Percentiles rank a stretch among this genome's conserved stretches.
Conservation (phyloP, 2,113 vertebrate species). For the Channa argus region DNA sequence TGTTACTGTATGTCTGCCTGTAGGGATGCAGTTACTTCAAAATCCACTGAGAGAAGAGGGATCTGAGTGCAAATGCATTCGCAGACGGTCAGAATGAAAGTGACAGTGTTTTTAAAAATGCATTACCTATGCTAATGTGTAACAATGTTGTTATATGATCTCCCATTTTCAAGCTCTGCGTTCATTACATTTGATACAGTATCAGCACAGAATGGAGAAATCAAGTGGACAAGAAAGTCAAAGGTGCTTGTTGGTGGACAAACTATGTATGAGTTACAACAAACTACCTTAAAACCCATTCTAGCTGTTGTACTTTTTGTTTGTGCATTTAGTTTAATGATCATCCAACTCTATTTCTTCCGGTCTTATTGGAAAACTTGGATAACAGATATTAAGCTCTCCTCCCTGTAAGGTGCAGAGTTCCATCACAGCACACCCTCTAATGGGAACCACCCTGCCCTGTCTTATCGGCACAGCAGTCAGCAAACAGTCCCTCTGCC, state of each 20-base stretch:
- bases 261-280: background rate
- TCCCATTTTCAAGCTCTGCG: background rate
- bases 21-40: constrained; percentile 29
- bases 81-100: background rate
- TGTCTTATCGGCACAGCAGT: constrained; percentile 33
- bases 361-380: background rate
- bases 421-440: constrained; percentile 8
- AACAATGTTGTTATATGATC: background rate
- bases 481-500: constrained; percentile 43
- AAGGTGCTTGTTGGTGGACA: too few relatives aligned
- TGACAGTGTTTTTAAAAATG: constrained; percentile 13
- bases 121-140: background rate
- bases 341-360: background rate
- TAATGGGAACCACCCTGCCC: constrained; percentile 26
- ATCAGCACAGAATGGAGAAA: too few relatives aligned
- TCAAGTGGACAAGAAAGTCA: too few relatives aligned
- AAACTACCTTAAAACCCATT: background rate
- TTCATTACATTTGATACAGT: too few relatives aligned
- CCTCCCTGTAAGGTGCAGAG: constrained; percentile 20
- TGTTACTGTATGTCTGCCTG: constrained; percentile 12
- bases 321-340: background rate
- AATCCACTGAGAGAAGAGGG: constrained; percentile 16
- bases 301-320: background rate
- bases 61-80: constrained; percentile 7
- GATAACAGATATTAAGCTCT: constrained; percentile 23